Base-by-base conservation (phyloP, 2,888 invertebrate species). In the Peribatodes rhomboidaria region DNA sequence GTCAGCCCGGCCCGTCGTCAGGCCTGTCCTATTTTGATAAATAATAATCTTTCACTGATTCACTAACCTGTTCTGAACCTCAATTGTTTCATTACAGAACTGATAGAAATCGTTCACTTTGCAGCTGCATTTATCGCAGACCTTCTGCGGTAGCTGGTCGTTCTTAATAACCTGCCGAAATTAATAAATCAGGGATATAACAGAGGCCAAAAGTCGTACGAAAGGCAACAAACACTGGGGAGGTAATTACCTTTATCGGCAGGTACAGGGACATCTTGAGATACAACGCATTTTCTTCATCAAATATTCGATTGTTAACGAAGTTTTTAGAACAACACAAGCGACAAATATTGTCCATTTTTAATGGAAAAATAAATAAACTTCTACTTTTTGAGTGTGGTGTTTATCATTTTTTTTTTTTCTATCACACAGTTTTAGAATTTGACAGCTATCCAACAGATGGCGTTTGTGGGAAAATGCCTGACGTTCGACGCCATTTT, bases 91-190 rank as follows among this genome's bases (percentile, higher is more conserved):
- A 79, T 95, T 96, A 90, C 95, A 96, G 86, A 96, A 96, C 84
- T 95, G 94, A 85, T 96, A 96, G 76, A 95, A 92, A 84, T 95
- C 94, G 79, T 96, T 96, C 80, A 96, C 94, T 92, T 96, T 96
- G 82, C 94, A 95, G 84, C 95, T 95, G 84, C 96, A 96, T 71
- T 94, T 94, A 84, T 96, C 95, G 82, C 96, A 96, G 76, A 96
- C 95, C 84, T 95, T 95, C 86, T 96, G 95, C 57, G 96, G 96
- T 77, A 96, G 89, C 79, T 93, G 94, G 84, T 96, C 96, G 74
- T 95, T 95, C 80, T 93, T 94, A 67, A 94, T 90, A 68, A 96
- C 94, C 96, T 96, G 89, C 22, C 76, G 70, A 80, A 82, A 80
- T 76, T 7, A 1, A 55, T 18, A 1, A 59, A 33, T n/a, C 3